Conservation (phyloP, 2,888 invertebrate species). For the Neria commutata region DNA sequence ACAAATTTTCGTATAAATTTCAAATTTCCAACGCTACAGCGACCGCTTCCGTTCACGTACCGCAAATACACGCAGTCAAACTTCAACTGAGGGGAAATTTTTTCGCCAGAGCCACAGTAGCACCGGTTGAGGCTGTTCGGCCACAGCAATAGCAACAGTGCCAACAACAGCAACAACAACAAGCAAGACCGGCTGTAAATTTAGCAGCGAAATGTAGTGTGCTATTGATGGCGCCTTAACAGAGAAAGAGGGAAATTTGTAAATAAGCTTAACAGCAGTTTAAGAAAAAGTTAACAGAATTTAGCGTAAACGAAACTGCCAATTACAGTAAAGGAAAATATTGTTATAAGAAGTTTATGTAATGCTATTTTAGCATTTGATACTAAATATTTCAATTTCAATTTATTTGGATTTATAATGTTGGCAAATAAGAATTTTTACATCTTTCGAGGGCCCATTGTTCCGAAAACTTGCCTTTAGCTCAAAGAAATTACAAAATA, state of each 20-base stretch:
- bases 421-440: too few species aligned
- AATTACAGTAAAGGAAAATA: too few species aligned
- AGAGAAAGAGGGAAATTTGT: background rate
- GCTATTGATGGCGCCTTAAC: background rate
- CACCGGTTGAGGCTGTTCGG: slow-evolving; percentile 20
- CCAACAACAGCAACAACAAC: background rate
- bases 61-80: slow-evolving; percentile 18
- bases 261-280: background rate
- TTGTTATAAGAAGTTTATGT: too few species aligned
- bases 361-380: too few species aligned
- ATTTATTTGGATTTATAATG: too few species aligned
- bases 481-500: too few species aligned
- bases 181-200: slow-evolving; percentile 3
- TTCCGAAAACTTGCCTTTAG: too few species aligned
- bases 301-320: too few species aligned
- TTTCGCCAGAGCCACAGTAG: background rate
- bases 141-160: slow-evolving; percentile 10
- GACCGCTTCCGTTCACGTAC: background rate
- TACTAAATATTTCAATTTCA: too few species aligned
- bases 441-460: too few species aligned
- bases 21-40: background rate
- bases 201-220: background rate
- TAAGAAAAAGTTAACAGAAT: background rate
- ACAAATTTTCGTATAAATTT: background rate
- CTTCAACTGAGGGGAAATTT: slow-evolving; percentile 30